phyloP scores from a whole-genome alignment of 2,797 vertebrate genomes.

The Dendrocincla fuliginosa region DNA sequence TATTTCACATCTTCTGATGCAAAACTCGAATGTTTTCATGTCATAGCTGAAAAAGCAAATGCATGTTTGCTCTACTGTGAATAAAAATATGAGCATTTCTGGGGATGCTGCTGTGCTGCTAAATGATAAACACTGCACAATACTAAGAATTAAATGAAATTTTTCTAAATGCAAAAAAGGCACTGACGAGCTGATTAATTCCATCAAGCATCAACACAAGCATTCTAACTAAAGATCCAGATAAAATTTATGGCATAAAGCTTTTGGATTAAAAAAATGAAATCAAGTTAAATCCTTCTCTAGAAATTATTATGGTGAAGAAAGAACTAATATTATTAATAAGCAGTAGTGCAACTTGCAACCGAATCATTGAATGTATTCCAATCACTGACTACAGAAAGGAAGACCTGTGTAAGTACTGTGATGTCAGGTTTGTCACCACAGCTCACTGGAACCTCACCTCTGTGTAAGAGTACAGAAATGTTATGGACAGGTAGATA shows the following conservation, averaged over 20 bases:
- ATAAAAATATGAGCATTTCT: neutral
- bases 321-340: neutral
- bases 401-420: neutral
- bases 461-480: neutral
- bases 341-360: neutral
- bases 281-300: neutral
- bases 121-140: neutral
- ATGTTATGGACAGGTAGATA: neutral
- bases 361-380: neutral
- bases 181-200: neutral
- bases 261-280: neutral
- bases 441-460: neutral
- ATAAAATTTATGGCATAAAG: neutral
- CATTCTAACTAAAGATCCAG: neutral
- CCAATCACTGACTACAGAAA: neutral
- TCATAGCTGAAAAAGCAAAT: conserved; percentile 4
- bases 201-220: neutral
- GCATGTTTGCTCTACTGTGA: neutral
- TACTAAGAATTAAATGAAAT: neutral
- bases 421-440: neutral
- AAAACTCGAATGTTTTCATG: neutral
- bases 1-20: neutral
- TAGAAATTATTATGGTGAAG: neutral
- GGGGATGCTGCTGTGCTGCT: neutral
- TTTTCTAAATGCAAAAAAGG: neutral